Conservation (phyloP, 1,140 invertebrate genomes). For the Tetragonula clypearis region DNA sequence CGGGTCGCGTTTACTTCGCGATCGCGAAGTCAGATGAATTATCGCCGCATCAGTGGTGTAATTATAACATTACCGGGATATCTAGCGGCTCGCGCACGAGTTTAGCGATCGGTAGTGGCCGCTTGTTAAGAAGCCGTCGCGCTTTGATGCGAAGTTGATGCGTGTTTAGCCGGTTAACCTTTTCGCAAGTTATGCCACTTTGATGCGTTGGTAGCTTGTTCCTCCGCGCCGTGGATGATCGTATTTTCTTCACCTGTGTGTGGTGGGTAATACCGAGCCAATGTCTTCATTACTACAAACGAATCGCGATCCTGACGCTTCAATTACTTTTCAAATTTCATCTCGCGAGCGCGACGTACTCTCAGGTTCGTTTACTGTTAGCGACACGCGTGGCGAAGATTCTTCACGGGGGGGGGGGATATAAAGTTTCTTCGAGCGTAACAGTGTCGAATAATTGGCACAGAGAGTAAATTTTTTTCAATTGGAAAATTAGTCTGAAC, state of each 20-base stretch:
- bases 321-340: neutral
- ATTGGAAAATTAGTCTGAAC: neutral
- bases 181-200: slow-evolving; percentile 4
- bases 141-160: neutral
- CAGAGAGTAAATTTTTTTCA: neutral
- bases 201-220: slow-evolving; percentile 1
- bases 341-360: too few species aligned
- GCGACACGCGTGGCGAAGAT: too few species aligned
- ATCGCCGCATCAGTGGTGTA: slow-evolving; percentile 11
- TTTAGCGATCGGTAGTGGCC: slow-evolving; percentile 5
- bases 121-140: neutral
- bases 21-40: slow-evolving; percentile 9
- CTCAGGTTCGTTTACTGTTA: too few species aligned
- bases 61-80: slow-evolving; percentile 31
- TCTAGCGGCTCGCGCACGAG: too few species aligned
- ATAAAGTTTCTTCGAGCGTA: too few species aligned
- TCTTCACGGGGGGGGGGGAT: too few species aligned
- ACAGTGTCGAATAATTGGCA: too few species aligned
- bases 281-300: neutral
- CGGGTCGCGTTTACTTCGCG: neutral
- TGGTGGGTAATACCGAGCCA: neutral
- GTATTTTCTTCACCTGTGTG: neutral
- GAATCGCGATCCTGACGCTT: neutral
- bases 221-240: neutral
- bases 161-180: slow-evolving; percentile 9